Conservation (phyloP, 2,888 invertebrate genomes). For the Xanthia togata region DNA sequence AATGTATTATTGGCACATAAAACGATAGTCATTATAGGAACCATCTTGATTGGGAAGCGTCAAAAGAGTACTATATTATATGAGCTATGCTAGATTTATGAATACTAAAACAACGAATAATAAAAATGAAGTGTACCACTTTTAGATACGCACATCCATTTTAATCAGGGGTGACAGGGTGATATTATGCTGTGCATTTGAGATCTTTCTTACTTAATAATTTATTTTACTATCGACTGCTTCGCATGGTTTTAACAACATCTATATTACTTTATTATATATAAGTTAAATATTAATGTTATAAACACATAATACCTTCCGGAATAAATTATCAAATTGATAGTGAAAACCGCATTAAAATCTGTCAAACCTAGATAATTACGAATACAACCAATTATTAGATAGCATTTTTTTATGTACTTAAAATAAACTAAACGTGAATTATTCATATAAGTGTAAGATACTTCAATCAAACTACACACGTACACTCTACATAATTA, state of each 20-base stretch:
- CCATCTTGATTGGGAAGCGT: background rate
- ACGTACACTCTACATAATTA: too few species aligned
- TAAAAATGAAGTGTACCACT: conserved; percentile 19
- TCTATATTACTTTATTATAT: too few species aligned
- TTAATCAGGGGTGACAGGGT: conserved; percentile 17
- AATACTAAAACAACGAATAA: conserved; percentile 23
- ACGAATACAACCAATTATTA: too few species aligned
- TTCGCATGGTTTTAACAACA: background rate
- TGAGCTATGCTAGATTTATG: conserved; percentile 23
- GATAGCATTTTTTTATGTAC: too few species aligned
- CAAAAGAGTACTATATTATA: background rate
- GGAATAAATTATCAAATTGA: too few species aligned
- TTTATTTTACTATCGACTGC: background rate
- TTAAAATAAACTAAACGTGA: too few species aligned
- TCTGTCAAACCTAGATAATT: too few species aligned
- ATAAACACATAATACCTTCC: too few species aligned
- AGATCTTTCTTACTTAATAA: background rate
- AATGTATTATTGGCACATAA: conserved; percentile 18
- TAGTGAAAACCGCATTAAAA: too few species aligned
- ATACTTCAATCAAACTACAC: too few species aligned
- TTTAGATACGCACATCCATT: background rate
- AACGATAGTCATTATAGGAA: background rate
- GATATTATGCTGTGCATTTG: background rate
- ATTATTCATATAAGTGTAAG: too few species aligned
- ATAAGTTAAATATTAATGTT: too few species aligned